Evolutionary conservation across 2,888 invertebrate genomes (phyloP).

Genomic region (Sepiola atlantica): DNA sequence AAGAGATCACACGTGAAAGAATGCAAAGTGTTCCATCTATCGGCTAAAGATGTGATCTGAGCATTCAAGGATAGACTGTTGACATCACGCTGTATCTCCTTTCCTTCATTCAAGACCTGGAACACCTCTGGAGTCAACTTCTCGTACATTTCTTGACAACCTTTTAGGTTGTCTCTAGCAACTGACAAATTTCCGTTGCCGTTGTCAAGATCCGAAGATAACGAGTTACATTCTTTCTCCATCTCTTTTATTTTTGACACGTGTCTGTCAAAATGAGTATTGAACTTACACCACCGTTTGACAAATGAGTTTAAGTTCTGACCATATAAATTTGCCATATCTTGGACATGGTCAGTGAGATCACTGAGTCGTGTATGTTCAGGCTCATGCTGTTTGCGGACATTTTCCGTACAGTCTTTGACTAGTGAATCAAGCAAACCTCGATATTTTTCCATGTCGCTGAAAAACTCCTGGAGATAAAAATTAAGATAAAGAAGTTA

Average conservation of each 20-base stretch:
- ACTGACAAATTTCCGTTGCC: conserved; percentile 63
- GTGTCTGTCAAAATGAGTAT: conserved; percentile 49
- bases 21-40: conserved; percentile 70
- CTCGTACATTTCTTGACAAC: conserved; percentile 64
- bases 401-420: conserved; percentile 64
- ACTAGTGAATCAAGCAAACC: conserved; percentile 69
- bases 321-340: conserved; percentile 68
- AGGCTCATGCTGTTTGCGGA: conserved; percentile 62
- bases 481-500: background rate
- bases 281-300: conserved; percentile 38
- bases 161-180: conserved; percentile 64
- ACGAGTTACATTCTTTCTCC: conserved; percentile 56
- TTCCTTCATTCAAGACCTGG: conserved; percentile 69
- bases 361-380: conserved; percentile 59
- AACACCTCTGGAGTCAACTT: conserved; percentile 65
- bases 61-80: conserved; percentile 68
- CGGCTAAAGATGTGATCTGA: conserved; percentile 66
- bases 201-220: conserved; percentile 52
- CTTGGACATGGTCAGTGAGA: conserved; percentile 67
- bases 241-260: background rate
- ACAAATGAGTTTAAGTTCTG: conserved; percentile 53
- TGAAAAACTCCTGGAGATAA: conserved; percentile 69
- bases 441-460: conserved; percentile 71
- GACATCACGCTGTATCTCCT: conserved; percentile 68
- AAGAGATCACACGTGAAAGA: conserved; percentile 51